phyloP scores from a whole-genome alignment of 2,797 vertebrate species.

The Anas bahamensis region DNA sequence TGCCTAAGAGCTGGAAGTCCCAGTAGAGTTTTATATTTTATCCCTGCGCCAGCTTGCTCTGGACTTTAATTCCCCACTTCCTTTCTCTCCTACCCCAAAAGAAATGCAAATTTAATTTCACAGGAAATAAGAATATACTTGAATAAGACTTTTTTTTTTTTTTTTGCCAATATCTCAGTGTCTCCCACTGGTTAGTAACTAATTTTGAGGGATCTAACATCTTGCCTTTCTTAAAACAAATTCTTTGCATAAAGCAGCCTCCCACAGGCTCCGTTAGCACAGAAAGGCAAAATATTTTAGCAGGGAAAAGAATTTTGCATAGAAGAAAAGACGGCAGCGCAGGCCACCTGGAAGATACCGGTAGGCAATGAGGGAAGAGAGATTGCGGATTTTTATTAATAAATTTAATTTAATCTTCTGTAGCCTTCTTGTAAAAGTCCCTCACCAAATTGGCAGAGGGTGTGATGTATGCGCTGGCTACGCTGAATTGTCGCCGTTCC shows the following conservation, averaged over 20 bases:
- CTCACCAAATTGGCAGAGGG: slow-evolving; percentile 25
- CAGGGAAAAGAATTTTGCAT: not conserved
- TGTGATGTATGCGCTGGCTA: not conserved
- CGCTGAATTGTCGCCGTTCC: slow-evolving; percentile 34
- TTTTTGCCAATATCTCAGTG: not conserved
- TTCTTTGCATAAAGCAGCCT: slow-evolving; percentile 53
- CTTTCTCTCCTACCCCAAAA: slow-evolving; percentile 44
- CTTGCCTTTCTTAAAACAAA: slow-evolving; percentile 63
- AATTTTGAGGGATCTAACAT: slow-evolving; percentile 57
- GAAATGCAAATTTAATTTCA: slow-evolving; percentile 67
- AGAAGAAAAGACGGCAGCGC: not conserved
- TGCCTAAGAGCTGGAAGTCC: slow-evolving; percentile 66
- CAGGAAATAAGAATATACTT: slow-evolving; percentile 51
- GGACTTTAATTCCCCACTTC: slow-evolving; percentile 59
- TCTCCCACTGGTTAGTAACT: slow-evolving; percentile 50
- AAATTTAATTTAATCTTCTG: slow-evolving; percentile 59
- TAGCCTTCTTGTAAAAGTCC: slow-evolving; percentile 26
- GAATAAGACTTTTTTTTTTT: not conserved
- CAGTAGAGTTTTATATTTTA: slow-evolving; percentile 56
- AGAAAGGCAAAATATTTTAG: slow-evolving; percentile 37
- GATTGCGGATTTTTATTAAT: slow-evolving; percentile 52
- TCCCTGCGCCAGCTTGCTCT: slow-evolving; percentile 40
- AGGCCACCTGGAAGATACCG: slow-evolving; percentile 16
- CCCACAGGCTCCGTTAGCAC: slow-evolving; percentile 42
- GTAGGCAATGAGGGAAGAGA: slow-evolving; percentile 6